These are phyloP conservation scores for Pseudomyrmex concolor DNA, from an alignment of 1,140 invertebrate genomes.

Conservation along the genomic window DNA sequence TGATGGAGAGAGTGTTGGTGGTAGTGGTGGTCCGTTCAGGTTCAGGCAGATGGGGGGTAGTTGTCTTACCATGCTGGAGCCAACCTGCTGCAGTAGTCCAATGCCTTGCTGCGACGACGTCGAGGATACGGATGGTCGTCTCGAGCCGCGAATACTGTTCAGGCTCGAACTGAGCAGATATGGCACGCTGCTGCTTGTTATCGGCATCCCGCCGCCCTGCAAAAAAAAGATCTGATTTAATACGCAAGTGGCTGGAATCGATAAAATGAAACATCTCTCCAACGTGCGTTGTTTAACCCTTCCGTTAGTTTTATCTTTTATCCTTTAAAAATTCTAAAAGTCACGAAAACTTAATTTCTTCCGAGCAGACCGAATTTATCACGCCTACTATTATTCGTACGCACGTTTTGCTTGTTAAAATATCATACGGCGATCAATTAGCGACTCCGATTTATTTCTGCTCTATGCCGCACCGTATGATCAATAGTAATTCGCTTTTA, in stretches of 20 bases:
- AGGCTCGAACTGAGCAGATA: conserved; percentile 93
- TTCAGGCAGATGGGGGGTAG: conserved; percentile 88
- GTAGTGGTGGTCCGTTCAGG: conserved; percentile 86
- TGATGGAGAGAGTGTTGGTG: conserved; percentile 85
- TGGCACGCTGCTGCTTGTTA: conserved; percentile 94
- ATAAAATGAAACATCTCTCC: background rate
- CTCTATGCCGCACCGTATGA: conserved; percentile 16
- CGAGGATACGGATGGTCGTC: conserved; percentile 88
- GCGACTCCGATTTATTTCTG: conserved; percentile 49
- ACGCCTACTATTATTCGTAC: too few species aligned
- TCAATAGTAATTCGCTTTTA: conserved; percentile 46
- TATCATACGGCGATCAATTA: conserved; percentile 36
- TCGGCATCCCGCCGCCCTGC: conserved; percentile 94
- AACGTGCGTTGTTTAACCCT: background rate
- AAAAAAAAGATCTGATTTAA: conserved; percentile 7
- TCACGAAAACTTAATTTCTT: too few species aligned
- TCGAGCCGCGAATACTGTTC: conserved; percentile 91
- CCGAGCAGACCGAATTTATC: too few species aligned
- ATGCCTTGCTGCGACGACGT: conserved; percentile 88
- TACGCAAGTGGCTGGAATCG: background rate
- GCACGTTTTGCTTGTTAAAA: conserved; percentile 10
- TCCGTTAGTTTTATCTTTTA: too few species aligned
- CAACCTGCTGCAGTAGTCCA: conserved; percentile 92
- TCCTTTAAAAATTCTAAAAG: too few species aligned
- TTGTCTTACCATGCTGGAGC: conserved; percentile 94